Base-by-base conservation (phyloP, 2,797 vertebrate genomes). In the Schizopygopsis pylzovi region DNA sequence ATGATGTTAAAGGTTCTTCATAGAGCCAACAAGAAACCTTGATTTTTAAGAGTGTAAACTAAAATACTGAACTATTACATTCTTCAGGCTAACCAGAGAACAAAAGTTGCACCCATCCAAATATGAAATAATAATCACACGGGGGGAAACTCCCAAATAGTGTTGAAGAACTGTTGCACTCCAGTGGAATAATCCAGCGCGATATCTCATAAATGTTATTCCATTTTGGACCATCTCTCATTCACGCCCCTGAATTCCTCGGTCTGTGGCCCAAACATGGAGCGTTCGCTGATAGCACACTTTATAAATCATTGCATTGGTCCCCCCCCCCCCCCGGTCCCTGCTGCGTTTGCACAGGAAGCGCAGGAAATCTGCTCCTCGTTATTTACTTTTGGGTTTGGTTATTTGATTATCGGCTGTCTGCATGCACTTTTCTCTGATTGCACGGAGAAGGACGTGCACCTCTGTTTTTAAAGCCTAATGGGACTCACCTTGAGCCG, bases 121-220 rank as follows among this genome's bases (percentile, higher is more conserved):
- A 93, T 88, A 90, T 92, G 93, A 90, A 87, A 82, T 85, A 87
- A n/a, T 77, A 85, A 25, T 91, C 88, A 83, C 86, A 87, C 88
- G 0, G 4, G 86, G 13, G 43, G 6, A 59, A 15, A 67, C 71
- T 87, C 79, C 61, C 75, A 70, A 49, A 87, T 76, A 45, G 43
- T 25, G 22, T 76, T 63, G 87, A 87, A 89, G 89, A 89, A 85
- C 82, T 25, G 88, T 85, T 87, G 87, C 71, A 84, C 91, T 78
- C 54, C 65, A 8, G 72, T 71, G 47, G 76, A 59, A 65, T 86
- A 92, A 88, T 91, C 87, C 87, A 45, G 85, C 92, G 90, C 92
- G 93, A 90, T 91, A 90, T 91, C 92, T 88, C 88, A 90, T 90
- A 89, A 91, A 86, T 89, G 90, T 65, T 22, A 76, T 87, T 90